Percentiles rank a stretch among this genome's conserved stretches.
Evolutionary conservation across 1,140 invertebrate genomes (phyloP).

Genomic region (Drosophila micromelanica): DNA sequence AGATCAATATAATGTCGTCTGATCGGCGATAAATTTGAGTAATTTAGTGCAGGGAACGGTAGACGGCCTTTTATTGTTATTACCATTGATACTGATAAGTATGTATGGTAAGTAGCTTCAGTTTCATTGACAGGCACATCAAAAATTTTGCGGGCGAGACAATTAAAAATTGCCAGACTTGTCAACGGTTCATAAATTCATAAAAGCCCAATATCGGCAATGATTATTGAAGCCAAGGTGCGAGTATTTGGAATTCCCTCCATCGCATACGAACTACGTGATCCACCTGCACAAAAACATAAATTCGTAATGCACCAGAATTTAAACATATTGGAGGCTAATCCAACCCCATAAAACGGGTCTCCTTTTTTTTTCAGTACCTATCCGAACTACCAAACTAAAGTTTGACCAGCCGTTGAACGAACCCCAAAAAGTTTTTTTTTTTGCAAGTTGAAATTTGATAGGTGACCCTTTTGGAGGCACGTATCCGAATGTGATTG

Average conservation of each 20-base stretch:
- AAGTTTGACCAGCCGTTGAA: background rate
- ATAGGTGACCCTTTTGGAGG: conserved; percentile 11
- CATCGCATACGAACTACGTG: conserved; percentile 54
- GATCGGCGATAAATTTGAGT: conserved; percentile 6
- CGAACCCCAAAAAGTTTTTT: conserved; percentile 1
- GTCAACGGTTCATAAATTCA: conserved; percentile 67
- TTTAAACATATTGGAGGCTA: conserved; percentile 17
- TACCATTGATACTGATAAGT: conserved; percentile 25
- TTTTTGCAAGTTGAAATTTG: conserved; percentile 1
- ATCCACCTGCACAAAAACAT: conserved; percentile 46
- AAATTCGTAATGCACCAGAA: conserved; percentile 1
- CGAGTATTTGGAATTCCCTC: conserved; percentile 13
- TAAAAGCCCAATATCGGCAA: conserved; percentile 79
- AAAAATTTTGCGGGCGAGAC: conserved; percentile 24
- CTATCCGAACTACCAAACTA: background rate
- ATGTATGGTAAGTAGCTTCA: conserved; percentile 23
- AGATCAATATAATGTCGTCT: background rate
- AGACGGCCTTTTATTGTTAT: conserved; percentile 24
- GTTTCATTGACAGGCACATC: conserved; percentile 55
- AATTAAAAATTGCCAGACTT: conserved; percentile 57
- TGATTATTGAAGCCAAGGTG: conserved; percentile 76
- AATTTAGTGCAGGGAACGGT: background rate
- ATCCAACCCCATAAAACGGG: conserved; percentile 2
- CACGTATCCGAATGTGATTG: background rate
- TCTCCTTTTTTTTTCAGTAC: background rate